Evolutionary conservation across 2,113 vertebrate species (phyloP).

Genomic region (Romanogobio albipinnatus): DNA sequence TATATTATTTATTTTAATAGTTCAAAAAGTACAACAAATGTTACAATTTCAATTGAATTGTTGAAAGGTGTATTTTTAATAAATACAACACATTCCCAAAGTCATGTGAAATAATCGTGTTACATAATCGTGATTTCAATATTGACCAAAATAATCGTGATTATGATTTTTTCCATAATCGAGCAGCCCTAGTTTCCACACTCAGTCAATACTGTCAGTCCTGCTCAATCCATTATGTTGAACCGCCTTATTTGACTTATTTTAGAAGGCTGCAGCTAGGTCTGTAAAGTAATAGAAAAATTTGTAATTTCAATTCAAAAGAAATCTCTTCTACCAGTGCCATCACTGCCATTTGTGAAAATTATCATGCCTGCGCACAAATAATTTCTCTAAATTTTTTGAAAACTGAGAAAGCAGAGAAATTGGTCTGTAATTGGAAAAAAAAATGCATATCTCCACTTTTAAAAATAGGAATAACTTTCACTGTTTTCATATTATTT

Average conservation of each 20-base stretch:
- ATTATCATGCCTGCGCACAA: neutral
- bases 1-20: no score
- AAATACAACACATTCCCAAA: no score
- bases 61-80: no score
- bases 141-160: no score
- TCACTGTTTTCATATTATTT: neutral
- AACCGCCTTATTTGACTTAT: neutral
- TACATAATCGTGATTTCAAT: no score
- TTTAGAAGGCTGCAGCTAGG: neutral
- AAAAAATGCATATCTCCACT: neutral
- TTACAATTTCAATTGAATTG: no score
- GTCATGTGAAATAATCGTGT: no score
- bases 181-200: no score
- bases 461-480: neutral
- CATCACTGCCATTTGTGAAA: slow-evolving; percentile 12
- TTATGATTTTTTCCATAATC: no score
- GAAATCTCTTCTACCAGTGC: slow-evolving; percentile 34
- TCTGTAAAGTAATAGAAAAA: neutral
- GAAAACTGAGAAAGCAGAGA: neutral
- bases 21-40: no score
- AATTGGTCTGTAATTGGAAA: neutral
- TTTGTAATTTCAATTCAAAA: neutral
- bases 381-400: neutral
- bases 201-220: neutral
- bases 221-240: slow-evolving; percentile 51